Evolutionary conservation across 2,888 invertebrate species (phyloP), one percentile per base, ranked within the genome.

Genomic region (Liposcelis brunnea): DNA sequence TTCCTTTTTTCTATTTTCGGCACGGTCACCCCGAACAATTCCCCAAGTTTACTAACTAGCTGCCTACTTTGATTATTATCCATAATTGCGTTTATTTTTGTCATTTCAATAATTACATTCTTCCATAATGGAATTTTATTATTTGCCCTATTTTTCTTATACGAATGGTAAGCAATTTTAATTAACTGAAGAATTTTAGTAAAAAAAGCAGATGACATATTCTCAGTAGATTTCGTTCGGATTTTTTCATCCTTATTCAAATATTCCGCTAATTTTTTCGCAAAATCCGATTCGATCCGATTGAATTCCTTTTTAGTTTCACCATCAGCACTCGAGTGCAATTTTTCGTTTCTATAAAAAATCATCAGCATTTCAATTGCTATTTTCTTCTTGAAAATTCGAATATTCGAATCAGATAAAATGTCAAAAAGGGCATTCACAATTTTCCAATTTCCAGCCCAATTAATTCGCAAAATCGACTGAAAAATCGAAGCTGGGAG

Each of bases 401-500:
- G 12, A 21, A 33, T 6, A 19, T 49, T 43, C 11, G 31, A 31
- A 15, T 45, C 33, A 44, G 49, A 36, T n/a, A 40, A 32, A 18
- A 47, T 44, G 51, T 49, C 21, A 50, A 73, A 63, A 43, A 80
- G 57, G 43, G 70, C 55, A 1, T 70, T 67, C 2, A 73, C 65
- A 42, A 84, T 62, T 37, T 66, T 61, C 61, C 73, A 74, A 52
- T 69, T 74, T 4, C 75, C 77, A 33, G 64, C 62, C 81, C 81
- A 83, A 51, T 70, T 70, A 2, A 72, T 59, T 54, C 76, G 73
- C 36, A 82, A 58, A 15, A 77, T 63, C 50, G 68, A 74, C 54
- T 74, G 77, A 51, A 82, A 76, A 44, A 82, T 64, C 40, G 71
- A 69, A 3, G 74, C 70, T 0, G 80, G 79, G 1, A 80, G 64